Base-by-base conservation (phyloP, 2,113 vertebrate species). In the Lasiurus cinereus region DNA sequence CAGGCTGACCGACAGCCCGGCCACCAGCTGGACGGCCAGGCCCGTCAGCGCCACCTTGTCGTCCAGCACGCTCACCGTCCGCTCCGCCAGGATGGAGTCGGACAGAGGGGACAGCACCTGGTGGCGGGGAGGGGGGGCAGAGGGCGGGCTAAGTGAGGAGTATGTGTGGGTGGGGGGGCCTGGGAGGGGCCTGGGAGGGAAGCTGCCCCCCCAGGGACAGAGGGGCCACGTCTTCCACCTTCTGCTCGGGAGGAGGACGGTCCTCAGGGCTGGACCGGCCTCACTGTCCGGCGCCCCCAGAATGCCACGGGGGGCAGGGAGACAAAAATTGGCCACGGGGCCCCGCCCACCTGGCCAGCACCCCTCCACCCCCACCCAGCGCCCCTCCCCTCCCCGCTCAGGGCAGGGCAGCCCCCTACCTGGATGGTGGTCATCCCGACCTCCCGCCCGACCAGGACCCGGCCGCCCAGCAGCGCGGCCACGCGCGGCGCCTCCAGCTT, bases 41-140 rank as follows among this genome's bases (percentile, higher is more conserved):
- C 99, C 99, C 10, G 99, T 99, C 97, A 99, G 99, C 21, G 99
- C 99, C 97, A 99, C 99, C 96, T 99, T 99, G 97, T 99, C 99
- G 54, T 99, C 99, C 69, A 99, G 95, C 96, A 99, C 99, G 0
- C 98, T 99, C 91, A 99, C 98, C 0, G 99, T 99, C 98, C 99
- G 99, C 98, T 99, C 99, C 3, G 99, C 99, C 98, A 99, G 98
- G 98, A 99, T 99, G 59, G 99, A 99, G 98, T 99, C 99, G 0
- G 99, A 99, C 79, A 99, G 96, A 7, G 99, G 99, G 89, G 99
- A 99, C 94, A 99, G 95, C 85, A 99, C 99, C 99, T 99, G 18
- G 33, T 50, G 79, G 19, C 18, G 52, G 6, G 96, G 27, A 56
- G 67, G 43, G 24, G 29, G 31, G 33, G 27, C 33, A 19, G 1